Evolutionary conservation across 1,140 invertebrate genomes (phyloP).

Genomic region (Drosophila pseudoobscura): DNA sequence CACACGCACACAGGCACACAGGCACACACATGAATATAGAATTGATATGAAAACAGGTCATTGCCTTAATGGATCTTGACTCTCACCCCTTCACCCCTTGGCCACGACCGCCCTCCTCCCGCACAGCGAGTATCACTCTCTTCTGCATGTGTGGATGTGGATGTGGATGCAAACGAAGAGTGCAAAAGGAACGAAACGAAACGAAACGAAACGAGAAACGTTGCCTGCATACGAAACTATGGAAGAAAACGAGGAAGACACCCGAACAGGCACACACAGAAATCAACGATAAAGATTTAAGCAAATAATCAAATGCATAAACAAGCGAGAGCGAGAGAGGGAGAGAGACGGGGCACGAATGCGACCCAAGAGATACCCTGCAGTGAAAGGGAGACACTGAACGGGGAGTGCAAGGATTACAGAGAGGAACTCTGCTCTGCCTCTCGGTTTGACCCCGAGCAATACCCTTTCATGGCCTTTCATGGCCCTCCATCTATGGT

Average conservation of each 20-base stretch:
- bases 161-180: conserved; percentile 68
- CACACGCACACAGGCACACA: conserved; percentile 2
- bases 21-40: conserved; percentile 28
- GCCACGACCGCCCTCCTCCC: conserved; percentile 7
- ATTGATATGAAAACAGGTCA: conserved; percentile 82
- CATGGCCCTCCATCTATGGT: conserved; percentile 59
- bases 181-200: conserved; percentile 40
- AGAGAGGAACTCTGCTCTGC: too few relatives aligned
- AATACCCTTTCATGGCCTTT: conserved; percentile 26
- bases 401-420: too few relatives aligned
- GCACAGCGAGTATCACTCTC: too few relatives aligned
- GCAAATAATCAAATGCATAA: conserved; percentile 80
- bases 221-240: conserved; percentile 65
- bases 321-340: conserved; percentile 44
- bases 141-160: conserved; percentile 30
- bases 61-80: conserved; percentile 82
- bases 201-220: conserved; percentile 44
- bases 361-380: conserved; percentile 6
- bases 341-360: not conserved
- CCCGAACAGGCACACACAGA: conserved; percentile 43
- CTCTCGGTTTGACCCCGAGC: too few relatives aligned
- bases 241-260: conserved; percentile 43
- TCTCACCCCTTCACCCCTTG: conserved; percentile 39
- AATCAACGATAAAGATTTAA: conserved; percentile 79
- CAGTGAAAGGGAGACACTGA: not conserved